phyloP scores from a whole-genome alignment of 2,113 vertebrate species.

The Picathartes gymnocephalus region DNA sequence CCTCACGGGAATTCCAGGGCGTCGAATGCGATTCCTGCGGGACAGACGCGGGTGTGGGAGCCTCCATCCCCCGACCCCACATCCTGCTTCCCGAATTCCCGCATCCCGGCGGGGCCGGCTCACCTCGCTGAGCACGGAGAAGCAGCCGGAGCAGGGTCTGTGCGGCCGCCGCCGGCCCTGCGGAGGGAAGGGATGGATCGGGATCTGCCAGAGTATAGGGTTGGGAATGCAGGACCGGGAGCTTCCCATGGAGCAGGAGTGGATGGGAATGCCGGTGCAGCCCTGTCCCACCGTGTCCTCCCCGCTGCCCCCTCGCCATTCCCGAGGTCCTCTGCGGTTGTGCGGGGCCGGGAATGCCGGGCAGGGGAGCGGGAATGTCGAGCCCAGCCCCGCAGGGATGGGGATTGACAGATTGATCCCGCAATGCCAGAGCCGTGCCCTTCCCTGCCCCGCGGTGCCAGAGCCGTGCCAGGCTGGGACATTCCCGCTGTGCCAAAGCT shows the following conservation, averaged over 20 bases:
- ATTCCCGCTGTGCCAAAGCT: background rate
- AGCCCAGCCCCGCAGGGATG: background rate
- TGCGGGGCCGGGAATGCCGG: no score
- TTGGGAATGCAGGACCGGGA: background rate
- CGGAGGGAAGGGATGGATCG: accelerated
- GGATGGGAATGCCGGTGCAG: accelerated
- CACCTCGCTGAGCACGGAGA: conserved; percentile 24
- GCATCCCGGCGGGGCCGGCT: background rate
- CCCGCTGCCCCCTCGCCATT: background rate
- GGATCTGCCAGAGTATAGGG: background rate
- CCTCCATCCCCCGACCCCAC: accelerated
- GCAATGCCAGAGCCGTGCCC: background rate
- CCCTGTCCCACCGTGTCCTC: background rate
- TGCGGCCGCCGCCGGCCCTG: background rate
- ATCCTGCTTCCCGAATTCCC: background rate
- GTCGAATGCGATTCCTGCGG: background rate
- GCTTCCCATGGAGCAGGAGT: background rate
- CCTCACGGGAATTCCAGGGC: background rate
- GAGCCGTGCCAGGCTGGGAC: no score
- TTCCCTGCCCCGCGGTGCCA: background rate
- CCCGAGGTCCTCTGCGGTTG: background rate
- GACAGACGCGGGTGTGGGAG: background rate
- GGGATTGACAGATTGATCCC: background rate
- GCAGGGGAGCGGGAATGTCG: background rate
- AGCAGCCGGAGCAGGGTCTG: conserved; percentile 38